These are phyloP conservation scores for Scaptomyza pallida DNA, from an alignment of 1,140 invertebrate genomes.

Conservation along the genomic window DNA sequence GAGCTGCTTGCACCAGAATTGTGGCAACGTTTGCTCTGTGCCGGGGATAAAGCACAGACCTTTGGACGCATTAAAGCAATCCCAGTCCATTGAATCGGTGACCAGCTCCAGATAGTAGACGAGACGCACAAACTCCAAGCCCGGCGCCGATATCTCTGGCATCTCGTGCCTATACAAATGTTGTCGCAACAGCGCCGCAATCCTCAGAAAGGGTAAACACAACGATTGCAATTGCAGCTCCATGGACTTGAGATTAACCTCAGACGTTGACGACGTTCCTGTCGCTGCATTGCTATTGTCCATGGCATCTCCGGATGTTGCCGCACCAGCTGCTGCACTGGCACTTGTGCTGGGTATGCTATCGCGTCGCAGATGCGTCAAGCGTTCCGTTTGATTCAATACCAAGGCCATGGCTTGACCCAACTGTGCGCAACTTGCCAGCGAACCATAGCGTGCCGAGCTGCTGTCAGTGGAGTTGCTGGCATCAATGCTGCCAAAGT, in stretches of 20 bases:
- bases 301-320: conserved; percentile 19
- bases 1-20: conserved; percentile 88
- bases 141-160: conserved; percentile 87
- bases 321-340: neutral
- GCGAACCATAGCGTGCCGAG: conserved; percentile 15
- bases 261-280: conserved; percentile 14
- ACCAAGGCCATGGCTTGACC: conserved; percentile 80
- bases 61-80: conserved; percentile 87
- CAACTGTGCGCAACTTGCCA: conserved; percentile 60
- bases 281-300: neutral
- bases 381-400: conserved; percentile 67
- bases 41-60: conserved; percentile 87
- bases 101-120: conserved; percentile 91
- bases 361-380: conserved; percentile 81
- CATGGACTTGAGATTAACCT: conserved; percentile 84
- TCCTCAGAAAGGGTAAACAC: conserved; percentile 92
- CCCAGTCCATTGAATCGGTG: conserved; percentile 88
- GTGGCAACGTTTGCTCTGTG: conserved; percentile 84
- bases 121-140: conserved; percentile 89
- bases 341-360: conserved; percentile 61
- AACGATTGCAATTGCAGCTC: conserved; percentile 89
- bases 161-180: conserved; percentile 93
- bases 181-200: conserved; percentile 92
- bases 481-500: conserved; percentile 36
- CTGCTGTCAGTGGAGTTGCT: conserved; percentile 6